These are phyloP conservation scores for Heterochromis multidens DNA, from an alignment of 2,113 vertebrate genomes.

Conservation along the genomic window DNA sequence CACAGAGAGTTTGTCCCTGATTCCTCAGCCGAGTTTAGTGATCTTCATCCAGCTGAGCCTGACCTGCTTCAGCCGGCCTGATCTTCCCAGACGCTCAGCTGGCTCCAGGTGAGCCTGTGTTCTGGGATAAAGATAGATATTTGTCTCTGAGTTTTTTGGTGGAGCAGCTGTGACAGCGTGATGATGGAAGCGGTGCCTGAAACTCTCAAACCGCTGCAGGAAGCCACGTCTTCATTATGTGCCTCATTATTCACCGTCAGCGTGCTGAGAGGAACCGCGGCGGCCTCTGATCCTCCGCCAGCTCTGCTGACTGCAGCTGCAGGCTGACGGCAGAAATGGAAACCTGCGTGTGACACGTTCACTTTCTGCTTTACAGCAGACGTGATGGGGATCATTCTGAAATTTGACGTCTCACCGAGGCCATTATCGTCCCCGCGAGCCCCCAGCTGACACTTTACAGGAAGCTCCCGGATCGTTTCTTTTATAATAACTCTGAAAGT, in stretches of 20 bases:
- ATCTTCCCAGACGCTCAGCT: no score
- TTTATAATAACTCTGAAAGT: neutral
- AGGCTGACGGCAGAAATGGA: neutral
- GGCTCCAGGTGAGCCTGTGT: no score
- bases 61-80: no score
- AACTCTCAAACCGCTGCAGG: neutral
- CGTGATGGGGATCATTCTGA: neutral
- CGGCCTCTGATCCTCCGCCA: neutral
- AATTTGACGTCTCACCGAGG: neutral
- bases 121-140: neutral
- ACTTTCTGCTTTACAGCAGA: neutral
- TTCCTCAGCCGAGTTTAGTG: no score
- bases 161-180: neutral
- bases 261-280: neutral
- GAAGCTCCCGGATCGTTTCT: neutral
- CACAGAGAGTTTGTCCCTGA: no score
- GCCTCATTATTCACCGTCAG: neutral
- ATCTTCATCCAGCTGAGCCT: no score
- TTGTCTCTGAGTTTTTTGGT: neutral
- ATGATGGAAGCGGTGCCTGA: neutral
- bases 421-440: neutral
- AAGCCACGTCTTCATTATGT: neutral
- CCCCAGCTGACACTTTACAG: neutral
- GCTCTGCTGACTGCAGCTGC: neutral
- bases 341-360: neutral